Percentiles rank a stretch among this genome's conserved stretches.
These are phyloP conservation scores for Deilephila porcellus DNA, from an alignment of 2,888 invertebrate species.

Conservation along the genomic window DNA sequence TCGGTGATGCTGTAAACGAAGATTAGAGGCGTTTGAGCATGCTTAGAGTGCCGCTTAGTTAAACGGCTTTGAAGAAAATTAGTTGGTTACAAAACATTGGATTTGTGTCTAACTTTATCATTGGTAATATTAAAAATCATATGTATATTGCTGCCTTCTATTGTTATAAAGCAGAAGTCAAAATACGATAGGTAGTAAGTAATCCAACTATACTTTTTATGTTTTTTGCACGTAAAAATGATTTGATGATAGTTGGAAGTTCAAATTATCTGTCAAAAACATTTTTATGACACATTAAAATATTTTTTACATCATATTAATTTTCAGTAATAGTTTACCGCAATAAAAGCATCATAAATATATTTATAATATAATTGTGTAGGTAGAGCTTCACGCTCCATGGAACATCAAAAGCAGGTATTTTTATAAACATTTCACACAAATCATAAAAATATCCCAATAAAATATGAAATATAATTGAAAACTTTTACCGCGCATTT, in stretches of 20 bases:
- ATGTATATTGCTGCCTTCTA: neutral
- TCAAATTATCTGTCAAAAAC: neutral
- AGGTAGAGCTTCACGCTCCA: neutral
- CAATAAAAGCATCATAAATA: neutral
- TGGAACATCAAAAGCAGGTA: neutral
- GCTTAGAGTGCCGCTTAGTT: neutral
- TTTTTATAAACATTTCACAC: neutral
- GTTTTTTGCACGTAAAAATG: no score
- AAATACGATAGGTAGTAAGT: no score
- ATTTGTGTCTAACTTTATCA: neutral
- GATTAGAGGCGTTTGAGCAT: slow-evolving; percentile 20
- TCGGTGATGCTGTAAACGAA: slow-evolving; percentile 22
- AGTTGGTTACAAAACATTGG: neutral
- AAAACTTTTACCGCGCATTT: neutral
- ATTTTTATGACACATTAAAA: neutral
- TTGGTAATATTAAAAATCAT: no score
- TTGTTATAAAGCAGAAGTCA: no score
- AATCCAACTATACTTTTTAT: no score
- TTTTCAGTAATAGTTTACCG: neutral
- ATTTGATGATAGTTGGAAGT: no score
- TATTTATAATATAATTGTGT: neutral
- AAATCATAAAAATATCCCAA: slow-evolving; percentile 5
- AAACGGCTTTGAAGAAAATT: slow-evolving; percentile 1
- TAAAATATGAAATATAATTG: slow-evolving; percentile 7
- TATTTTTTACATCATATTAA: neutral